Evolutionary conservation across 2,797 vertebrate species (phyloP).

Genomic region (Neopelma chrysocephalum): DNA sequence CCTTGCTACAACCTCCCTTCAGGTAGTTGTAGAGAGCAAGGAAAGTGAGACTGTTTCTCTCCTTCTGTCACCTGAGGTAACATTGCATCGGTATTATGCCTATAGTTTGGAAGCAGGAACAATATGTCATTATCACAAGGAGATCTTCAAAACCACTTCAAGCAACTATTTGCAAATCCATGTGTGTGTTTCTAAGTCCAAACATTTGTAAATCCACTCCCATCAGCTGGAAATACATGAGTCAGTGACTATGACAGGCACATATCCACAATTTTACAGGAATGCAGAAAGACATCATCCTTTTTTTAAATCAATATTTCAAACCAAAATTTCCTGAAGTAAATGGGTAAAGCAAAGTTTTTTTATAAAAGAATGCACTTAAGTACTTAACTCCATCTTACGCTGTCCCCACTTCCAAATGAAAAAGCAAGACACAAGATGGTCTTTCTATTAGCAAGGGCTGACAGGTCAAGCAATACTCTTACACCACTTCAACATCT

Average conservation of each 20-base stretch:
- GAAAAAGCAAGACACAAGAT: background rate
- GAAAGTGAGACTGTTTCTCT: background rate
- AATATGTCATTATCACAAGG: background rate
- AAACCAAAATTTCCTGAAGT: background rate
- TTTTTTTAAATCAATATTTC: background rate
- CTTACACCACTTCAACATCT: background rate
- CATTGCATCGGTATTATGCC: background rate
- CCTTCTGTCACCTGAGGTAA: background rate
- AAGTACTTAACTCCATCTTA: background rate
- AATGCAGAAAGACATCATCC: background rate
- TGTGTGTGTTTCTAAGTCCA: background rate
- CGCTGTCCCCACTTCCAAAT: background rate
- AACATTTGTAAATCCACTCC: background rate
- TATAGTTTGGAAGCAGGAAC: background rate
- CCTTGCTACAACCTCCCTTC: background rate
- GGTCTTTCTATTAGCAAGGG: background rate
- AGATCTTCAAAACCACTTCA: background rate
- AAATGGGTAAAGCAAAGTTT: background rate
- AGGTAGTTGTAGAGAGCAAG: background rate
- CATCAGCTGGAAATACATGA: background rate
- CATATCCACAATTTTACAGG: background rate
- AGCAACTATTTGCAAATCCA: background rate
- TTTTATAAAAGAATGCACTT: background rate
- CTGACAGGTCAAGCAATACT: background rate
- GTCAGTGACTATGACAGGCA: background rate